Evolutionary conservation across 1,140 invertebrate genomes (phyloP).

Genomic region (Dreissena rostriformis): DNA sequence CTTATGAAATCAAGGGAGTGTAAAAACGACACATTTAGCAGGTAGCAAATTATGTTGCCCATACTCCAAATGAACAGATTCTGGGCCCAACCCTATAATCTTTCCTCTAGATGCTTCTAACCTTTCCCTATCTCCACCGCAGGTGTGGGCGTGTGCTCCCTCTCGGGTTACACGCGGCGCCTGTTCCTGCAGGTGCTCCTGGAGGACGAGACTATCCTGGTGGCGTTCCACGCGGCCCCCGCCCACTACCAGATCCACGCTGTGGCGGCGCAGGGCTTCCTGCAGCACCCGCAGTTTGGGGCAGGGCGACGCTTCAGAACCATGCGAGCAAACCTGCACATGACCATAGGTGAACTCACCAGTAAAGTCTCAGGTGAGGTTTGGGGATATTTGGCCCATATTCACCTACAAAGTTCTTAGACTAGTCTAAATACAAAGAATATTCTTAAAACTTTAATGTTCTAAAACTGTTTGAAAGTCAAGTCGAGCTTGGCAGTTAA

Average conservation of each 20-base stretch:
- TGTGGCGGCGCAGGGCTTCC: conserved; percentile 25
- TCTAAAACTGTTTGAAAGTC: too few species aligned
- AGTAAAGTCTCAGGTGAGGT: conserved; percentile 83
- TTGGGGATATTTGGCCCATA: not conserved
- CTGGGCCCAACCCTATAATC: not conserved
- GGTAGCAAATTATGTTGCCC: too few species aligned
- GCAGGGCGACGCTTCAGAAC: conserved; percentile 86
- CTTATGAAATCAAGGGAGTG: too few species aligned
- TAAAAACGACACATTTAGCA: too few species aligned
- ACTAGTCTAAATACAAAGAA: too few species aligned
- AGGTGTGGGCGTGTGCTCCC: conserved; percentile 79
- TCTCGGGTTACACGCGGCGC: conserved; percentile 93
- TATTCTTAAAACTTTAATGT: too few species aligned
- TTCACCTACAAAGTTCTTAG: too few species aligned
- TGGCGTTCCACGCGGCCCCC: conserved; percentile 77
- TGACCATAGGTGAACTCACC: conserved; percentile 85
- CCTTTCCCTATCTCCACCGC: not conserved
- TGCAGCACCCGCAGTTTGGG: conserved; percentile 80
- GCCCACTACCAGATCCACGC: conserved; percentile 56
- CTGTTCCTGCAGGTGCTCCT: conserved; percentile 92
- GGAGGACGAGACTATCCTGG: conserved; percentile 91
- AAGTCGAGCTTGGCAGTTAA: too few species aligned
- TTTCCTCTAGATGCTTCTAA: not conserved
- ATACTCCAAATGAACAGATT: too few species aligned
- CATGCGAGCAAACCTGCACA: conserved; percentile 88